Evolutionary conservation across 2,113 vertebrate genomes (phyloP), one percentile per base, ranked within the genome.

Genomic region (Peucedramus taeniatus): DNA sequence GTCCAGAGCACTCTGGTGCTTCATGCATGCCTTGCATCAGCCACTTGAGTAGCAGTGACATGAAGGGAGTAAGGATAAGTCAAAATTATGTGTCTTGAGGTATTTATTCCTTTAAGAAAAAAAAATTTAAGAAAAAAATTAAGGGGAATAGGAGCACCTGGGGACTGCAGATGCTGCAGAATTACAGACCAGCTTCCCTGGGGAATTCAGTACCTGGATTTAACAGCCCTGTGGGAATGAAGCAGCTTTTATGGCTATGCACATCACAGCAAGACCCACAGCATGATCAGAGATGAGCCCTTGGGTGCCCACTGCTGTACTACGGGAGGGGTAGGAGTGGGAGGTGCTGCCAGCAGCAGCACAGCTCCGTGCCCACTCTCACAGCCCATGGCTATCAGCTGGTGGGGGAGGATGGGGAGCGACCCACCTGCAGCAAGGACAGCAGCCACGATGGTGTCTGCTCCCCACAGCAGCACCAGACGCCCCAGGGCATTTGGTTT

Each of bases 401-500:
- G 33, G 10, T 1, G 40, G 53, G 13, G n/a, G 17, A 76, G 40
- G 11, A 35, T 7, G 16, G 26, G 45, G 11, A 68, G 39, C 1
- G 3, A 40, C n/a, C 47, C 47, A 7, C 47, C 61, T 31, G 26
- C 54, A 61, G 79, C 40, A 39, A 31, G 61, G 39, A 68, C 70
- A 53, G 6, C 15, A 83, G 47, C 78, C 47, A 18, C 21, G 5
- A 4, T 0, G 4, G 19, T 31, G 30, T 40, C 45, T 1, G 0
- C 3, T n/a, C 47, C 54, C n/a, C 54, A 27, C 26, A 47, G 77
- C 53, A 75, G 53, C 69, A 53, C 16, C 39, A n/a, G 45, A 8
- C 24, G n/a, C 53, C n/a, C 24, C 54, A 42, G 56, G 63, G 49
- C 49, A 8, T 33, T 33, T 23, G 10, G 8, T 47, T 76, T 35